phyloP scores from a whole-genome alignment of 2,113 vertebrate genomes.

The Sinosuthora webbiana region DNA sequence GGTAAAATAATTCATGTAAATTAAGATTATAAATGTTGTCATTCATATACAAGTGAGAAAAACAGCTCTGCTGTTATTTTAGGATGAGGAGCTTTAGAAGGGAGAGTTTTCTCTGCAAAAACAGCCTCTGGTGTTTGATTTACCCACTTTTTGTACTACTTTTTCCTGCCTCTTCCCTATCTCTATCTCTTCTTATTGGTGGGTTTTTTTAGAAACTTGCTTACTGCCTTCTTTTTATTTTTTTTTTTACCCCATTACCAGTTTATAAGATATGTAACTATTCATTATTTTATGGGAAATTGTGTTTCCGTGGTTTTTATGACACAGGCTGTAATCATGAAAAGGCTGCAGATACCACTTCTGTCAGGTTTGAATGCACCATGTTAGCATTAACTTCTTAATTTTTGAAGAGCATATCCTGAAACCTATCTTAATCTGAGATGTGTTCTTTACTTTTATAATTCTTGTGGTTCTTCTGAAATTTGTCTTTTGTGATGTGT shows the following conservation, averaged over 20 bases:
- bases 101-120: not conserved
- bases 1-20: not conserved
- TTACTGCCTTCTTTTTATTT: not conserved
- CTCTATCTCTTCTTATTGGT: not conserved
- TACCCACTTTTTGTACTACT: not conserved
- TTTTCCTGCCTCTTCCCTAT: not conserved
- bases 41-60: not conserved
- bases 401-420: not conserved
- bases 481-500: not conserved
- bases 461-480: not conserved
- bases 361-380: not conserved
- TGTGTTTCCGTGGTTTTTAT: not conserved
- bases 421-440: not conserved
- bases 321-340: not conserved
- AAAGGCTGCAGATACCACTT: not conserved
- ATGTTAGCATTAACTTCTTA: not conserved
- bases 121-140: not conserved
- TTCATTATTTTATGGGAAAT: not conserved
- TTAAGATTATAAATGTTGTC: not conserved
- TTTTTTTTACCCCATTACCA: not conserved
- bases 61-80: not conserved
- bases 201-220: not conserved
- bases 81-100: not conserved
- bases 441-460: not conserved
- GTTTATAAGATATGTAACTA: not conserved